Base-by-base conservation (phyloP, 2,113 vertebrate species). In the Ochotona curzoniae region DNA sequence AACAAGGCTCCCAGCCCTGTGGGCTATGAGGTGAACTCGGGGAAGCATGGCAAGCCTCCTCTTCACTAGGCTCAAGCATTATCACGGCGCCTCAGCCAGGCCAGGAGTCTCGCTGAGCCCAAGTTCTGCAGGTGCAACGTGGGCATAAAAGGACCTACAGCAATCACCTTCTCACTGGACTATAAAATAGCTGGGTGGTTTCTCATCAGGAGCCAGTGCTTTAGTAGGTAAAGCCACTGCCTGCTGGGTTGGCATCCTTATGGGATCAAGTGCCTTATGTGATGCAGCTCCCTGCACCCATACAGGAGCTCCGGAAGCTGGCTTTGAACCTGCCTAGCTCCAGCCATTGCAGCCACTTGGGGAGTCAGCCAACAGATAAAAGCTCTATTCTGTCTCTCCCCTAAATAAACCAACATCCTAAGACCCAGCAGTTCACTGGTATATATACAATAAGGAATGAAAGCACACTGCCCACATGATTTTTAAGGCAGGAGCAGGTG, bases 1-100 rank as follows among this genome's bases (percentile, higher is more conserved):
- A 1, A 32, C 21, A 35, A 54, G 38, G 32, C 30, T 57, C 38
- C 57, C 38, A 32, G 64, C 7, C 20, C 30, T 51, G 14, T 0
- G 1, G 83, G 30, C 23, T 2, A 0, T 2, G n/a, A 49, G 20
- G 30, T 44, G 64, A 57, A 44, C n/a, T 3, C 0, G 2, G 7
- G 51, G 83, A 57, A 2, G 3, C 26, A 12, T 0, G 2, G 25
- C 25, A 15, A 69, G 76, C 47, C 49, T 10, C 17, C 28, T 17
- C 38, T 44, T 44, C 38, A 3, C 38, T 6, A 44, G 38, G 6
- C 38, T 44, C 38, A 44, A 44, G 38, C 38, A 44, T 6, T 44
- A 44, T 44, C 38, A 44, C 38, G 38, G 38, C 38, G 4, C 38
- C 15, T 32, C 51, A 57, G 67, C 57, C 1, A 6, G 2, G 23